Evolutionary conservation across 2,888 invertebrate genomes (phyloP).

Genomic region (Apocheima hispidaria): DNA sequence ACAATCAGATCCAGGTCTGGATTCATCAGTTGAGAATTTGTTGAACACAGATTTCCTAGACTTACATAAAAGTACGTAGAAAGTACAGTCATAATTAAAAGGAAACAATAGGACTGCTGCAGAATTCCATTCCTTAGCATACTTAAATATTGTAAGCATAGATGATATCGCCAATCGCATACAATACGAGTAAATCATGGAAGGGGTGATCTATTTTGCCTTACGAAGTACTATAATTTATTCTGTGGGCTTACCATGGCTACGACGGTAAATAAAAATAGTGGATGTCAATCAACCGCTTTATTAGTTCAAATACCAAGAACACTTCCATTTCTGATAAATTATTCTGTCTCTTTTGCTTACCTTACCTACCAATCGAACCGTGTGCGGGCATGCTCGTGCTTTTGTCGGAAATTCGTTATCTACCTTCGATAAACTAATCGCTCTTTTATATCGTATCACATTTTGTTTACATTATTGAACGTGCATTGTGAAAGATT

Average conservation of each 20-base stretch:
- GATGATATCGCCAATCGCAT: background rate
- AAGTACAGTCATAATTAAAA: background rate
- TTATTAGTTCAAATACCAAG: slow-evolving; percentile 25
- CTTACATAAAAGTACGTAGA: background rate
- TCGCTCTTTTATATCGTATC: slow-evolving; percentile 36
- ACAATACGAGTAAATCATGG: slow-evolving; percentile 3
- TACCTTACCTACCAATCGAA: slow-evolving; percentile 19
- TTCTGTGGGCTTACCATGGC: background rate
- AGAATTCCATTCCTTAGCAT: background rate
- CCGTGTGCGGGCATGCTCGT: slow-evolving; percentile 33
- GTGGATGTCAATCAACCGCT: slow-evolving; percentile 26
- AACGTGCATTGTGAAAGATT: slow-evolving; percentile 38
- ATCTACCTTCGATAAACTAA: slow-evolving; percentile 42
- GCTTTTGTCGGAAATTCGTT: slow-evolving; percentile 31
- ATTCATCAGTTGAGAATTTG: background rate
- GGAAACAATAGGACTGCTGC: background rate
- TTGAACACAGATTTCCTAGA: background rate
- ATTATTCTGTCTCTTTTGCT: slow-evolving; percentile 22
- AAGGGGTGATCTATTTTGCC: background rate
- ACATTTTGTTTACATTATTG: slow-evolving; percentile 44
- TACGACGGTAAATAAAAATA: slow-evolving; percentile 10
- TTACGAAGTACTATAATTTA: no score
- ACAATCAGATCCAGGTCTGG: background rate
- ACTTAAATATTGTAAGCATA: background rate
- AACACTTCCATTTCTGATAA: slow-evolving; percentile 20